Conservation (phyloP, 2,113 vertebrate species). For the Gobiocypris rarus region DNA sequence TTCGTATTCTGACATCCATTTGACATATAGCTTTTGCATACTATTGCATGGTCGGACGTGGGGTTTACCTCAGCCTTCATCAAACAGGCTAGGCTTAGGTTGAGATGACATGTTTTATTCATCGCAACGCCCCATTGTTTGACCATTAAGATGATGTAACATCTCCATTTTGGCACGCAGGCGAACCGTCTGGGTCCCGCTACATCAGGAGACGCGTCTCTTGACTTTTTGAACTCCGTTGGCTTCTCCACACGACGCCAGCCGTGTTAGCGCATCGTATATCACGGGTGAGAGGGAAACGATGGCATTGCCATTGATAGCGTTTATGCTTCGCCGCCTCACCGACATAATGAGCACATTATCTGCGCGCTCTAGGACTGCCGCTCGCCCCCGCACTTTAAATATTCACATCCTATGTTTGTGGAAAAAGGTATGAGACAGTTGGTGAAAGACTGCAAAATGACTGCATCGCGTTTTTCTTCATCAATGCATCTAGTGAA, state of each 20-base stretch:
- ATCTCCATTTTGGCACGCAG: constrained; percentile 56
- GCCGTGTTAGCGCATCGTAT: constrained; percentile 53
- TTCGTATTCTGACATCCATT: constrained; percentile 1
- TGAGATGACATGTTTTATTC: constrained; percentile 75
- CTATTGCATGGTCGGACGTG: constrained; percentile 15
- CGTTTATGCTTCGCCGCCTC: constrained; percentile 49
- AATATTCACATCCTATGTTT: constrained; percentile 35
- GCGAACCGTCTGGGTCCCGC: constrained; percentile 37
- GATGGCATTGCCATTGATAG: constrained; percentile 46
- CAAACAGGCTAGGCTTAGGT: constrained; percentile 71
- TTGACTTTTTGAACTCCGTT: constrained; percentile 73
- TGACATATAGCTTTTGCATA: constrained; percentile 14
- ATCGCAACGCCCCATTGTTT: constrained; percentile 73
- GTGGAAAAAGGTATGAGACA: constrained; percentile 27
- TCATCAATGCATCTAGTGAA: not conserved
- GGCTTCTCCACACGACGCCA: constrained; percentile 54
- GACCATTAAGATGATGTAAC: constrained; percentile 70
- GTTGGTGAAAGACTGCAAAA: constrained; percentile 6
- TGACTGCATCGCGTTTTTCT: not conserved
- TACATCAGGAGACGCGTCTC: constrained; percentile 59
- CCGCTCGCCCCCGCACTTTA: constrained; percentile 38
- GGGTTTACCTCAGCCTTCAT: constrained; percentile 59
- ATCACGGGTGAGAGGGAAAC: constrained; percentile 50
- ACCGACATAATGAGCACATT: constrained; percentile 55
- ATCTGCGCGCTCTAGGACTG: constrained; percentile 36